A percentile compares a stretch with the other conserved stretches of the same genome.
These are phyloP conservation scores for Eufriesea mexicana DNA, from an alignment of 1,140 invertebrate species.

Conservation along the genomic window DNA sequence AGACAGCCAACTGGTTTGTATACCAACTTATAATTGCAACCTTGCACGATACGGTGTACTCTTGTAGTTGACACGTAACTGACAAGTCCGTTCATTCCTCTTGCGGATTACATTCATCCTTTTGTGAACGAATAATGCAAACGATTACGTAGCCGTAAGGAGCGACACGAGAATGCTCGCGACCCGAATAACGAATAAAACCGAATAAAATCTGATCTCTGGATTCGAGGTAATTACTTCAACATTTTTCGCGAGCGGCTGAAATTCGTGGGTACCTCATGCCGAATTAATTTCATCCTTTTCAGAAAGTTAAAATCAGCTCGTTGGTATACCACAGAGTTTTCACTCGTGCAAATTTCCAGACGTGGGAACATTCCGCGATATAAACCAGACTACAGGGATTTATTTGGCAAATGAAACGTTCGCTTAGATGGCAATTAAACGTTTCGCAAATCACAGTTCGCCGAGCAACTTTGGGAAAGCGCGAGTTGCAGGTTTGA, in stretches of 20 bases:
- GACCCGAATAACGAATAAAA: not conserved
- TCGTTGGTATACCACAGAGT: too few species aligned
- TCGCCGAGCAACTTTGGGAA: too few species aligned
- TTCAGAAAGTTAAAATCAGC: not conserved
- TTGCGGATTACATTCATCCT: not conserved
- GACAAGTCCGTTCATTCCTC: not conserved
- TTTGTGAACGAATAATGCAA: slow-evolving; percentile 1
- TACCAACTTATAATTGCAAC: slow-evolving; percentile 16
- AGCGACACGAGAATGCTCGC: not conserved
- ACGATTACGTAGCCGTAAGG: not conserved
- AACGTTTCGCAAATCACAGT: not conserved
- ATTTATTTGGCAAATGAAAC: not conserved
- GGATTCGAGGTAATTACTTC: not conserved
- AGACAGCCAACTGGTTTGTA: slow-evolving; percentile 9
- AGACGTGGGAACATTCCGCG: too few species aligned
- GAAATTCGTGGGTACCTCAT: not conserved
- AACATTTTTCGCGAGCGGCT: not conserved
- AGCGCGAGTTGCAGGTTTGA: too few species aligned
- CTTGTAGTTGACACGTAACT: not conserved
- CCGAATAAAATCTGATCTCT: not conserved
- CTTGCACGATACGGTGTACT: not conserved
- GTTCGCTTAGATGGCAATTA: not conserved
- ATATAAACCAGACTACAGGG: not conserved
- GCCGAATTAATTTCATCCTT: too few species aligned
- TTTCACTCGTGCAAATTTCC: not conserved